phyloP scores from a whole-genome alignment of 2,888 invertebrate species.

The Lomographa bimaculata region DNA sequence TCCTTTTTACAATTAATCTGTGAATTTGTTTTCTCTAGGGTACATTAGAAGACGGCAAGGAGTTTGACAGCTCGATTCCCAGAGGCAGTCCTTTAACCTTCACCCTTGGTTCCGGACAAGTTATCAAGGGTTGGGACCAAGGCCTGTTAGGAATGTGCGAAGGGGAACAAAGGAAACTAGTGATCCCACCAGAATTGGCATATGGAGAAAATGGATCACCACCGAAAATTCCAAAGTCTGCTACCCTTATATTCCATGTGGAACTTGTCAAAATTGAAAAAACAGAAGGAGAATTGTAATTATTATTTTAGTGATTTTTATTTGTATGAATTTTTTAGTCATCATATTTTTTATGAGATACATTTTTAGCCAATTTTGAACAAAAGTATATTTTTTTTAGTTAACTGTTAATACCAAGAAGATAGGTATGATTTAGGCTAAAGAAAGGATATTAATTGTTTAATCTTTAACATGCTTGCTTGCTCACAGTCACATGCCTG shows the following conservation, averaged over 20 bases:
- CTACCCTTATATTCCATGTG: slow-evolving; percentile 91
- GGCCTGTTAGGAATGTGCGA: slow-evolving; percentile 94
- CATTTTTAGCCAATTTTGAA: too few relatives aligned
- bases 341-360: too few relatives aligned
- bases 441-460: too few relatives aligned
- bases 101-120: slow-evolving; percentile 92
- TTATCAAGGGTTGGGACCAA: slow-evolving; percentile 96
- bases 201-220: slow-evolving; percentile 93
- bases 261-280: slow-evolving; percentile 90
- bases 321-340: too few relatives aligned
- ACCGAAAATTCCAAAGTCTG: slow-evolving; percentile 91
- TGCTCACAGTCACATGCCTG: too few relatives aligned
- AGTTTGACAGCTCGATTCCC: slow-evolving; percentile 92
- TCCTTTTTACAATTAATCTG: too few relatives aligned
- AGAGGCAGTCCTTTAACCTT: slow-evolving; percentile 90
- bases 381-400: too few relatives aligned
- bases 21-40: too few relatives aligned
- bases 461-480: too few relatives aligned
- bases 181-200: slow-evolving; percentile 93
- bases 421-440: too few relatives aligned
- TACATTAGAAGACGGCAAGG: slow-evolving; percentile 91
- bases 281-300: slow-evolving; percentile 83
- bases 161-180: slow-evolving; percentile 92
- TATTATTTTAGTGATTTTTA: slow-evolving; percentile 12
- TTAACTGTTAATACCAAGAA: too few relatives aligned